Evolutionary conservation across 2,888 invertebrate species (phyloP).

Genomic region (Drosophila mercatorum): DNA sequence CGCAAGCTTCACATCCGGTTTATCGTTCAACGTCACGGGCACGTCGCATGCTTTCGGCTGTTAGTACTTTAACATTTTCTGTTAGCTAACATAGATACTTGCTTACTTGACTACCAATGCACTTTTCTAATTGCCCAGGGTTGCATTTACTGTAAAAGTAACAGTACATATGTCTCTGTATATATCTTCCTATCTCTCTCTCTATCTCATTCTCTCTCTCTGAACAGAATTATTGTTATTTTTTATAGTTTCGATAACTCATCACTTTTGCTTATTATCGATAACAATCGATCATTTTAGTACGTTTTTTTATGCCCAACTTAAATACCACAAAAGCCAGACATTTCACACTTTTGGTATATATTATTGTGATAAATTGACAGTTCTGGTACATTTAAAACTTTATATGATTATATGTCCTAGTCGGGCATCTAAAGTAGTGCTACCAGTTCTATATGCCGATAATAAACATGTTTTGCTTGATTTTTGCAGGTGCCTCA

Average conservation of each 20-base stretch:
- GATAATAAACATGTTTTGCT: background rate
- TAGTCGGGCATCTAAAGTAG: no score
- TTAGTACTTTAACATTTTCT: background rate
- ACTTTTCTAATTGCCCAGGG: background rate
- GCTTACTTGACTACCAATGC: background rate
- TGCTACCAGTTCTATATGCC: no score
- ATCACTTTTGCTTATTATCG: background rate
- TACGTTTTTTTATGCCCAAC: background rate
- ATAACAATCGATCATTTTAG: background rate
- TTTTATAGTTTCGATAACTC: background rate
- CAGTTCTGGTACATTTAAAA: no score
- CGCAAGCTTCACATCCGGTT: background rate
- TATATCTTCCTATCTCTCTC: background rate
- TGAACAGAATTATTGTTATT: background rate
- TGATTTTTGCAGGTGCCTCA: constrained; percentile 79
- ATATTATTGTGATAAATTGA: no score
- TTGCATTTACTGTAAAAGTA: background rate
- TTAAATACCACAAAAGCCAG: background rate
- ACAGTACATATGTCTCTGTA: no score
- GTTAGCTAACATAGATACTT: background rate
- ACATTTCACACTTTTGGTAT: background rate
- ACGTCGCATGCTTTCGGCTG: background rate
- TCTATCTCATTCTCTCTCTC: background rate
- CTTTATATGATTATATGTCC: no score
- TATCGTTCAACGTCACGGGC: background rate